A percentile compares a stretch with the other conserved stretches of the same genome.
Conservation (phyloP, 2,797 vertebrate genomes). For the Hafferia zeledoni region DNA sequence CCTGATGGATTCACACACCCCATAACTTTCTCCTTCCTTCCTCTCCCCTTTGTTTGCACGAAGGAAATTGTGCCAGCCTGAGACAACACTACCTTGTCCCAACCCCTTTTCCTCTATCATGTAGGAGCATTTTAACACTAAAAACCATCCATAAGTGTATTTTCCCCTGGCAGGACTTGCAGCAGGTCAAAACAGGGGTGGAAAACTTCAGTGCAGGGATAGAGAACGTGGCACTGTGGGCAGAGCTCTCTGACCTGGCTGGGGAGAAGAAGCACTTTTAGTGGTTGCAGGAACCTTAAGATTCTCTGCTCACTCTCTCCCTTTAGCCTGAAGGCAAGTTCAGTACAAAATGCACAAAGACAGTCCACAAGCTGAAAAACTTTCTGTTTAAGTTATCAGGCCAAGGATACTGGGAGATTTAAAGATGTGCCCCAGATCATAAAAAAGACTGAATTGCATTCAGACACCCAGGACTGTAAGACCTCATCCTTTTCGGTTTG, state of each 20-base stretch:
- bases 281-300: background rate
- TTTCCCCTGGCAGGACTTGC: background rate
- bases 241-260: fast-evolving
- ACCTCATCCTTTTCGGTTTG: background rate
- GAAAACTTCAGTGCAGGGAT: background rate
- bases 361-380: background rate
- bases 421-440: background rate
- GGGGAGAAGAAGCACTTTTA: background rate
- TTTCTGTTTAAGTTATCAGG: background rate
- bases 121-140: background rate
- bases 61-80: background rate
- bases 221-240: background rate
- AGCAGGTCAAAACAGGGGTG: background rate
- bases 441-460: background rate
- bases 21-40: background rate
- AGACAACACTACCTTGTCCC: background rate
- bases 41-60: fast-evolving
- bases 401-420: background rate
- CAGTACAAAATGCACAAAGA: background rate
- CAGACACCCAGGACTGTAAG: background rate
- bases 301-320: background rate
- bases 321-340: conserved; percentile 3
- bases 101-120: background rate
- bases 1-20: background rate
- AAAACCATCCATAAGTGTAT: background rate